Evolutionary conservation across 2,113 vertebrate genomes (phyloP), one percentile per base, ranked within the genome.

Genomic region (Piliocolobus tephrosceles): DNA sequence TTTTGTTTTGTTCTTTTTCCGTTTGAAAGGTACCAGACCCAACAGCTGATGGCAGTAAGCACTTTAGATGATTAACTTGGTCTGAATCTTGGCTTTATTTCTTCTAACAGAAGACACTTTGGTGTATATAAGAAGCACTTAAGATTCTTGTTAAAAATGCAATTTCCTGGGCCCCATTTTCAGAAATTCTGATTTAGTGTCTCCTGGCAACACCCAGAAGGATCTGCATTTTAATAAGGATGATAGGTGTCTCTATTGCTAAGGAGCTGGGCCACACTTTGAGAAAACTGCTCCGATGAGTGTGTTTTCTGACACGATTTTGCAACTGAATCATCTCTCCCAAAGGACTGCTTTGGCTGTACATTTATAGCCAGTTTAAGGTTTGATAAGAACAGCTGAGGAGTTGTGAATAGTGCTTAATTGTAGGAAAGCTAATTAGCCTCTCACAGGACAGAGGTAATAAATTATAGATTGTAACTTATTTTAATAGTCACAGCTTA

Each of bases 371-470:
- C 17, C 82, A 75, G 45, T 88, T 66, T 85, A 94, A 89, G 50
- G 61, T n/a, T 88, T 96, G 72, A 73, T 96, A 93, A 93, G 90
- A 93, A 72, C 25, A 94, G 57, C 72, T 68, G 40, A 96, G 6
- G 35, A 70, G 27, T 35, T 50, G 20, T 79, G 73, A 87, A 86
- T 86, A 83, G 86, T 73, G 32, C 72, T 91, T 97, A 96, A 96
- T 79, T 97, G 58, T 79, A 86, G 80, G 47, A 68, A 79, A 89
- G 45, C 78, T 91, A 96, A 94, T 98, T 96, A 96, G 68, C 11
- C 40, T 93, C 73, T 95, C 73, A 93, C 79, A 96, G 73, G 87
- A 91, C 58, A 79, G 72, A 83, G 78, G 86, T 94, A 86, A 93
- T 97, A 93, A 95, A 83, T 97, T 89, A 96, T 82, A 32, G 20